A percentile compares a stretch with the other conserved stretches of the same genome.
phyloP scores from a whole-genome alignment of 53 echinoderm and acorn worm genomes.

The Crossaster papposus region DNA sequence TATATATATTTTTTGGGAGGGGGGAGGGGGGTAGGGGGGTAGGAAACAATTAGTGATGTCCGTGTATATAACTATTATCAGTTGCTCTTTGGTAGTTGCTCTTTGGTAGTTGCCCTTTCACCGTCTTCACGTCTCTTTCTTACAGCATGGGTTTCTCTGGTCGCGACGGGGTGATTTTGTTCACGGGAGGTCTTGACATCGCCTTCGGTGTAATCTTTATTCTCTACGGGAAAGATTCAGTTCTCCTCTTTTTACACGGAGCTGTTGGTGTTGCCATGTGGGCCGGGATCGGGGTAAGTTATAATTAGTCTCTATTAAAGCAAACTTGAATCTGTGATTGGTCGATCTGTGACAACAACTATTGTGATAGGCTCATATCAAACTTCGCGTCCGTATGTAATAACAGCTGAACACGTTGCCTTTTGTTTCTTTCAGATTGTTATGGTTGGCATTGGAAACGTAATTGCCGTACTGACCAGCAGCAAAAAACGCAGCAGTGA shows the following conservation, averaged over 20 bases:
- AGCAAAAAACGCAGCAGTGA: constrained; percentile 35
- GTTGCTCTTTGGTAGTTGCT: too few species aligned
- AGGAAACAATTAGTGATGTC: too few species aligned
- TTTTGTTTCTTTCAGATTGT: constrained; percentile 5
- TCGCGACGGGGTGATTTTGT: constrained; percentile 15
- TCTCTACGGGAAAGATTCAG: neutral
- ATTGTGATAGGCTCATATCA: too few species aligned
- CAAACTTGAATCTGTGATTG: too few species aligned
- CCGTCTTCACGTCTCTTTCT: neutral
- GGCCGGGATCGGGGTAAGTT: constrained; percentile 51
- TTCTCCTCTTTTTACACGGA: neutral
- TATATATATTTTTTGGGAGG: too few species aligned
- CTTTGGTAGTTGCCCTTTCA: too few species aligned
- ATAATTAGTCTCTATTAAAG: too few species aligned
- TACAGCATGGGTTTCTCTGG: neutral
- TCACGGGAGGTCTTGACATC: constrained; percentile 6
- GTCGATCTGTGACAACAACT: too few species aligned
- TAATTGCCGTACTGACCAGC: constrained; percentile 9
- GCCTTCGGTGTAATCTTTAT: constrained; percentile 21
- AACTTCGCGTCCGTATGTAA: too few species aligned
- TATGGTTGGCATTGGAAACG: constrained; percentile 31
- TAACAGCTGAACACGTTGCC: neutral
- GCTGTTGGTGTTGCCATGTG: constrained; percentile 36
- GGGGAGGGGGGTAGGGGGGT: too few species aligned
- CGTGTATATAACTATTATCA: too few species aligned